A percentile compares a stretch with the other conserved stretches of the same genome.
Evolutionary conservation across 1,140 invertebrate genomes (phyloP).

Genomic region (Eulimnadia texana): DNA sequence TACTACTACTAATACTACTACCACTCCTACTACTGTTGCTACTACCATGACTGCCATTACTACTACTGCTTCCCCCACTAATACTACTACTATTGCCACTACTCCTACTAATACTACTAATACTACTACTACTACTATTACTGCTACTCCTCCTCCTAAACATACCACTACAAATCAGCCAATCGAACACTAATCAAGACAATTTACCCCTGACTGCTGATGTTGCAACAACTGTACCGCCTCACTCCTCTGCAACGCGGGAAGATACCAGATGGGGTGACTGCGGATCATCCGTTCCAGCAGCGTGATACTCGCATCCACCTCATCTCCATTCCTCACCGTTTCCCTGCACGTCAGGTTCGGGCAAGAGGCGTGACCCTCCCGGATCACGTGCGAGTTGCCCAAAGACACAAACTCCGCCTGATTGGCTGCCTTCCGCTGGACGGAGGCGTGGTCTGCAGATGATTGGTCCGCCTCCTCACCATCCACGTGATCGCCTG

Average conservation of each 20-base stretch:
- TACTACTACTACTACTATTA: no score
- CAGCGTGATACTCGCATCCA: constrained; percentile 60
- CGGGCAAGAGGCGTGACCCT: background rate
- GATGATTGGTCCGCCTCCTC: constrained; percentile 1
- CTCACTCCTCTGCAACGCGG: constrained; percentile 78
- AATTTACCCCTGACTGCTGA: constrained; percentile 73
- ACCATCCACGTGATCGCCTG: constrained; percentile 15
- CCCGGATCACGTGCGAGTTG: background rate
- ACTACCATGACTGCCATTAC: no score
- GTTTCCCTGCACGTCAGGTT: constrained; percentile 4
- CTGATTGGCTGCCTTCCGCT: constrained; percentile 2
- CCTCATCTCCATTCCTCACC: constrained; percentile 23
- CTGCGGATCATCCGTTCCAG: constrained; percentile 74
- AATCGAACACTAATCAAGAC: background rate
- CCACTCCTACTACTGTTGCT: no score
- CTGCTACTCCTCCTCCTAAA: no score
- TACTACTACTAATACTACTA: no score
- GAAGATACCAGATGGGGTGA: constrained; percentile 89
- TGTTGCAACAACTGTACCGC: constrained; percentile 84
- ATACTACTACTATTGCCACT: no score
- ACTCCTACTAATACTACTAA: no score
- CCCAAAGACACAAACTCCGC: constrained; percentile 3
- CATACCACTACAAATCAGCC: no score
- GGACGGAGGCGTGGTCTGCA: background rate
- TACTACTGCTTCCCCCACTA: no score